Conservation (phyloP, 2,888 invertebrate species). For the Drosophila cognata region DNA sequence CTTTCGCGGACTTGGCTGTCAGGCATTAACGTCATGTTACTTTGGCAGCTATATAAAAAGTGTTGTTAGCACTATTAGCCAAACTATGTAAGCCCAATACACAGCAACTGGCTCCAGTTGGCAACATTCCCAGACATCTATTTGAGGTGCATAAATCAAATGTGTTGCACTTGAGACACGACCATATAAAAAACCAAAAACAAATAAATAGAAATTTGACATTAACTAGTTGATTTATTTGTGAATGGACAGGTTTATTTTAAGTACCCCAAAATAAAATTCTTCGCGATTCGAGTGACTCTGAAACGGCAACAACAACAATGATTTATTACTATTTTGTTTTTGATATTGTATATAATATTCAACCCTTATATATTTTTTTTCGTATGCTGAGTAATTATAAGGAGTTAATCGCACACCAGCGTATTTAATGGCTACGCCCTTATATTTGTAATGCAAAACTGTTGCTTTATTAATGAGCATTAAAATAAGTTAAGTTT, state of each 20-base stretch:
- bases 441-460: slow-evolving; percentile 41
- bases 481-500: neutral
- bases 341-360: neutral
- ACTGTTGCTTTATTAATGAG: slow-evolving; percentile 50
- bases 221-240: slow-evolving; percentile 26
- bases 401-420: neutral
- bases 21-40: slow-evolving; percentile 13
- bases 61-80: slow-evolving; percentile 32
- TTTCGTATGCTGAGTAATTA: neutral
- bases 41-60: neutral
- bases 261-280: neutral
- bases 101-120: slow-evolving; percentile 20
- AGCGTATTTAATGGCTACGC: slow-evolving; percentile 3
- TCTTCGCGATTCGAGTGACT: too few species aligned
- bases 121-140: slow-evolving; percentile 3
- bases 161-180: slow-evolving; percentile 14
- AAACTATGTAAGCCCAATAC: slow-evolving; percentile 38
- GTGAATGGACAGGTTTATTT: neutral
- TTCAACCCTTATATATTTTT: neutral
- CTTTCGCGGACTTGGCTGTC: slow-evolving; percentile 23
- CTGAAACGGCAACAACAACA: too few species aligned
- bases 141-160: slow-evolving; percentile 28
- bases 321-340: neutral
- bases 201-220: neutral
- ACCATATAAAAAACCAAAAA: slow-evolving; percentile 8